Conservation (phyloP, 53 echinoderm and acorn worm species). For the Paelopatides confundens region DNA sequence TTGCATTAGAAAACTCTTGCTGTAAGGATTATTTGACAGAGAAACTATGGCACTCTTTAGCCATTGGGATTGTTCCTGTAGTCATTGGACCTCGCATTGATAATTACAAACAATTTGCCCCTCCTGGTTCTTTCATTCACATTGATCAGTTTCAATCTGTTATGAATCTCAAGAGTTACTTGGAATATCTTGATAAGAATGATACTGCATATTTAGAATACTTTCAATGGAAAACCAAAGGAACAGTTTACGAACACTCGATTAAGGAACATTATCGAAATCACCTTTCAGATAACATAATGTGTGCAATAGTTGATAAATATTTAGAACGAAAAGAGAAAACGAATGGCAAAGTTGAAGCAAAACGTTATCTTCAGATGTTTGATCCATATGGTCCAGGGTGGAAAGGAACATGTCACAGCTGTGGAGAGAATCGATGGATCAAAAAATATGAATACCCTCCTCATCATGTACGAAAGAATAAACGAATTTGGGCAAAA, state of each 20-base stretch:
- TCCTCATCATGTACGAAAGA: neutral
- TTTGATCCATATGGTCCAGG: slow-evolving; percentile 30
- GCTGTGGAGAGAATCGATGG: slow-evolving; percentile 6
- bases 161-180: neutral
- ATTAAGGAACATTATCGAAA: slow-evolving; percentile 26
- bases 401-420: slow-evolving; percentile 29
- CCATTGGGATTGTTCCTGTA: slow-evolving; percentile 18
- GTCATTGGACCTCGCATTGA: slow-evolving; percentile 24
- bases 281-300: slow-evolving; percentile 4
- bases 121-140: slow-evolving; percentile 29
- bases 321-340: neutral
- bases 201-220: slow-evolving; percentile 21
- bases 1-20: slow-evolving; percentile 23
- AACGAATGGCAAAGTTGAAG: neutral
- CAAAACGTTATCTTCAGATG: neutral
- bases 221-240: slow-evolving; percentile 13
- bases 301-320: slow-evolving; percentile 12
- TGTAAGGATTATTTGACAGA: slow-evolving; percentile 28
- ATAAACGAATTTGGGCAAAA: neutral
- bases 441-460: slow-evolving; percentile 2
- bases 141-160: slow-evolving; percentile 21
- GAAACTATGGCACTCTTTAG: slow-evolving; percentile 26
- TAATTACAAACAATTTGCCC: slow-evolving; percentile 12
- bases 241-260: slow-evolving; percentile 3
- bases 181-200: slow-evolving; percentile 5